These are phyloP conservation scores for Palythoa grandiflora DNA, from an alignment of 92 coral and sea anemone species.

Conservation along the genomic window DNA sequence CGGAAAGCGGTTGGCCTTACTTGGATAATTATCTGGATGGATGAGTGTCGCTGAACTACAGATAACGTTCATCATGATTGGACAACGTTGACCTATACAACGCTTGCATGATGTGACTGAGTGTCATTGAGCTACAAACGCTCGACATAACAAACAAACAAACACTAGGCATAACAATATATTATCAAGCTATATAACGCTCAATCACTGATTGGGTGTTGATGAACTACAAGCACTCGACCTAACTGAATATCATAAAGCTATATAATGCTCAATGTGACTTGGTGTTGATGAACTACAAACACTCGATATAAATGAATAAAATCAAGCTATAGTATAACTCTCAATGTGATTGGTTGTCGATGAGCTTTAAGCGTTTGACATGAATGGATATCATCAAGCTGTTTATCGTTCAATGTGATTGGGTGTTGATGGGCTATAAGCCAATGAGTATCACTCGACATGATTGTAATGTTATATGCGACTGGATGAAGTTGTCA, in stretches of 20 bases:
- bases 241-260: background rate
- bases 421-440: background rate
- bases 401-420: background rate
- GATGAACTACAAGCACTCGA: background rate
- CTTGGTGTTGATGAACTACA: background rate
- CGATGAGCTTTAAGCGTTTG: background rate
- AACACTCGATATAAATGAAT: no score
- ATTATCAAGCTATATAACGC: background rate
- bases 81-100: background rate
- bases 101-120: no score
- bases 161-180: background rate
- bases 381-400: no score
- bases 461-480: background rate
- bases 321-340: no score
- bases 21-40: background rate
- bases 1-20: background rate
- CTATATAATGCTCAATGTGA: background rate
- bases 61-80: background rate
- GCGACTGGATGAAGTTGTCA: background rate
- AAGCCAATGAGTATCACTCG: background rate
- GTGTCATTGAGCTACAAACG: no score
- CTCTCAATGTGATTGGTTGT: background rate
- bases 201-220: background rate
- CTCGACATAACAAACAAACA: no score
- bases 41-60: background rate